Evolutionary conservation across 2,113 vertebrate species (phyloP), one percentile per base, ranked within the genome.

Genomic region (Phrynocephalus versicolor): DNA sequence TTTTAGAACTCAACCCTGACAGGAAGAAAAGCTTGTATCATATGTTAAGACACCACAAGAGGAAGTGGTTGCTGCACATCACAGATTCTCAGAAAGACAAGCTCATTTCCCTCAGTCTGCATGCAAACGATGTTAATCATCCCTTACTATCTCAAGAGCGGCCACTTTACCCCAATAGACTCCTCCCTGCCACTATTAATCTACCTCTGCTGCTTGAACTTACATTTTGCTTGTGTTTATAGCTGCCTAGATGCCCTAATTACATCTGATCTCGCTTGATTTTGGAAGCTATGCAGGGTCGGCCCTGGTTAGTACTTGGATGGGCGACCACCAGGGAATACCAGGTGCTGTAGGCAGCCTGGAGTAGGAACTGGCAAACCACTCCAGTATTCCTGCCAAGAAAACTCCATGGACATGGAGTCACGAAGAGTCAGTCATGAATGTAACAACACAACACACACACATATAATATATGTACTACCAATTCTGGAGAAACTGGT

Each of bases 31-130:
- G 58, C 71, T 65, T 19, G 45, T 64, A 45, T 51, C 1, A 35
- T 64, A n/a, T 62, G 14, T 62, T 25, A 60, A 35, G 25, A 33
- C 33, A 79, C 10, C 19, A 72, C 57, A 80, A 86, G 78, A 81
- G 84, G 84, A 86, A 86, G 58, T 1, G 3, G 58, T 21, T 73
- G n/a, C 27, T 33, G 23, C 13, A 55, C 71, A 65, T 86, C 57
- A 37, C 23, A 21, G 57, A 74, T 81, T 86, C 78, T 74, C 69
- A 1, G 84, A 86, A 81, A 86, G 41, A 81, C 19, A 64, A 6
- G 13, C 21, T 64, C 67, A 81, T 33, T 81, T 86, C 84, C 84
- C 35, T 30, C 57, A 69, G 27, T 51, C 16, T 9, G 18, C 25
- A 15, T 64, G 57, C 14, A 72, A 64, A 3, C 21, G 57, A 85